Evolutionary conservation across 1,140 invertebrate species (phyloP), one percentile per base, ranked within the genome.

Genomic region (Mycetomoellerius zeteki): DNA sequence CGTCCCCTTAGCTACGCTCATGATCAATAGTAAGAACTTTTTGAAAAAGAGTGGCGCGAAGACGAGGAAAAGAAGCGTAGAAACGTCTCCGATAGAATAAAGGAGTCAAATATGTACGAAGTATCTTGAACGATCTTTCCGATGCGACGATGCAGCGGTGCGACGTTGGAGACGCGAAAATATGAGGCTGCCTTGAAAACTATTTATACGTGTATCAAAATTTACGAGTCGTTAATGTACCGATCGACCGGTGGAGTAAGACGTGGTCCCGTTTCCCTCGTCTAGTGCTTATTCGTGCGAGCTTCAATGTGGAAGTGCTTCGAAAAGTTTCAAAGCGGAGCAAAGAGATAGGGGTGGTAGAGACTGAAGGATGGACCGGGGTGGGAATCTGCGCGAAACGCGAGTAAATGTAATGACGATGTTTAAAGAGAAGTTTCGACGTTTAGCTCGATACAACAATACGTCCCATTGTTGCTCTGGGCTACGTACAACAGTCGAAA

Each of bases 401-500:
- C 54, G 69, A 84, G 80, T 73, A 84, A 84, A 84, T 84, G 67
- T 84, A 84, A 84, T 75, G 71, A 84, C 54, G 80, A 84, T 84
- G 80, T 84, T 84, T 84, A 75, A 75, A 71, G 80, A 73, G 80
- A 84, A 84, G 54, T 84, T 84, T 84, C 80, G 69, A 62, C 80
- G 54, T 73, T 84, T 84, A 84, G 80, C 69, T 73, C 80, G 80
- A 84, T 84, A 75, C 54, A 84, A 84, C 80, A 84, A 84, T 84
- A 84, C 69, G 69, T 75, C 80, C 80, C 37, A 84, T 84, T 84
- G 80, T 84, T 84, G 80, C 54, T 73, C 80, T 60, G 69, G 52
- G 69, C 54, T 84, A 84, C 80, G 80, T 73, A 73, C 37, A 82
- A 82, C 80, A 62, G 69, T 47, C 69, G 69, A 73, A 84, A 84